phyloP scores from a whole-genome alignment of 2,113 vertebrate species.

The Nerophis ophidion region DNA sequence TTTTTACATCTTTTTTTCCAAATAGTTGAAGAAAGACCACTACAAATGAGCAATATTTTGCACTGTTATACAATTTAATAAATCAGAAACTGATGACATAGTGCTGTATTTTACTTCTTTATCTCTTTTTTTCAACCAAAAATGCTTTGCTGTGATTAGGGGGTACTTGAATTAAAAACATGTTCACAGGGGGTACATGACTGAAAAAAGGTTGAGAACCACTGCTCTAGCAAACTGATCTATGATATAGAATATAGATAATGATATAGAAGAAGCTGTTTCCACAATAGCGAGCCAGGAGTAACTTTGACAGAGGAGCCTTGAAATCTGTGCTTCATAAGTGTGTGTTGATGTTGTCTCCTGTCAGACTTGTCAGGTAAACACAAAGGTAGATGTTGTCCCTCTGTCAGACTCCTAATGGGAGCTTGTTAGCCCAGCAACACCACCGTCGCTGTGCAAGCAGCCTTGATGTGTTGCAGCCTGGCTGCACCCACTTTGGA shows the following conservation, averaged over 20 bases:
- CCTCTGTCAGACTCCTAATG: constrained; percentile 57
- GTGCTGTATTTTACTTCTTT: too few relatives aligned
- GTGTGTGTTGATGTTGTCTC: constrained; percentile 25
- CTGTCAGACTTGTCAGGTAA: constrained; percentile 56
- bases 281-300: not conserved
- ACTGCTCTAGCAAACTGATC: not conserved
- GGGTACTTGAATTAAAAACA: too few relatives aligned
- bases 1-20: too few relatives aligned
- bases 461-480: constrained; percentile 39
- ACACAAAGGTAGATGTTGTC: constrained; percentile 57
- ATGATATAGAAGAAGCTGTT: not conserved
- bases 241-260: not conserved
- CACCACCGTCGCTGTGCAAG: constrained; percentile 37
- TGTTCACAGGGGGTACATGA: too few relatives aligned
- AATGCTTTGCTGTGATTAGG: too few relatives aligned
- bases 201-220: too few relatives aligned
- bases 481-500: constrained; percentile 26
- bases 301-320: constrained; percentile 1
- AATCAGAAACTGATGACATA: too few relatives aligned
- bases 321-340: constrained; percentile 2
- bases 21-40: too few relatives aligned
- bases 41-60: too few relatives aligned
- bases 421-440: constrained; percentile 45
- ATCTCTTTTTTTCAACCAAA: too few relatives aligned
- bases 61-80: too few relatives aligned